Percentiles rank a stretch among this genome's conserved stretches.
Evolutionary conservation across 2,113 vertebrate genomes (phyloP).

Genomic region (Panthera leo): DNA sequence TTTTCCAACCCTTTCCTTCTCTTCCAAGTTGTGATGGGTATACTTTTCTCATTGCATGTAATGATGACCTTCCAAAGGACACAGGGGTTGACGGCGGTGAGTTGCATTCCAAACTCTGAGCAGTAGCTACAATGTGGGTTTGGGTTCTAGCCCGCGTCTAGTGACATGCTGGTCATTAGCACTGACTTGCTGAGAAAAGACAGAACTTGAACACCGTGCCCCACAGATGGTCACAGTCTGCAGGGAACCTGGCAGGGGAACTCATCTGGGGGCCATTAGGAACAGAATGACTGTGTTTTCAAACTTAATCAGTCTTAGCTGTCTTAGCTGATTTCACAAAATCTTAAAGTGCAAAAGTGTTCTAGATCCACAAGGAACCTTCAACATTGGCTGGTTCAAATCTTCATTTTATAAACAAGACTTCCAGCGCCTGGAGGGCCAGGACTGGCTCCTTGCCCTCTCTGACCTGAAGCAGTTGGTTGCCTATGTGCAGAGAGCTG

Average conservation of each 20-base stretch:
- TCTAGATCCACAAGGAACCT: neutral
- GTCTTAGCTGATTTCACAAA: constrained; percentile 6
- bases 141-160: fast-evolving
- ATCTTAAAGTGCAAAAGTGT: neutral
- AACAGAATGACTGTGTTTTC: neutral
- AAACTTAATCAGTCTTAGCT: neutral
- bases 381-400: neutral
- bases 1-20: neutral
- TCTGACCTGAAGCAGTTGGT: neutral
- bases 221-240: fast-evolving
- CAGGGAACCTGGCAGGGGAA: neutral
- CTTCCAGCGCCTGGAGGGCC: fast-evolving
- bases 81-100: fast-evolving
- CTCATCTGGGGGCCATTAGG: neutral
- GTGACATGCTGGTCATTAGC: neutral
- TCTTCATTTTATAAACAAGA: neutral
- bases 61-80: neutral
- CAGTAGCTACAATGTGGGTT: fast-evolving
- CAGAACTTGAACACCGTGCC: fast-evolving
- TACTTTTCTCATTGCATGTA: neutral
- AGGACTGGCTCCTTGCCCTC: neutral
- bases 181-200: neutral
- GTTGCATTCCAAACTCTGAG: neutral
- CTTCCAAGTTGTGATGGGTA: neutral
- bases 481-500: neutral